A percentile compares a stretch with the other conserved stretches of the same genome.
Evolutionary conservation across 2,797 vertebrate genomes (phyloP).

Genomic region (Lutjanus argentimaculatus): DNA sequence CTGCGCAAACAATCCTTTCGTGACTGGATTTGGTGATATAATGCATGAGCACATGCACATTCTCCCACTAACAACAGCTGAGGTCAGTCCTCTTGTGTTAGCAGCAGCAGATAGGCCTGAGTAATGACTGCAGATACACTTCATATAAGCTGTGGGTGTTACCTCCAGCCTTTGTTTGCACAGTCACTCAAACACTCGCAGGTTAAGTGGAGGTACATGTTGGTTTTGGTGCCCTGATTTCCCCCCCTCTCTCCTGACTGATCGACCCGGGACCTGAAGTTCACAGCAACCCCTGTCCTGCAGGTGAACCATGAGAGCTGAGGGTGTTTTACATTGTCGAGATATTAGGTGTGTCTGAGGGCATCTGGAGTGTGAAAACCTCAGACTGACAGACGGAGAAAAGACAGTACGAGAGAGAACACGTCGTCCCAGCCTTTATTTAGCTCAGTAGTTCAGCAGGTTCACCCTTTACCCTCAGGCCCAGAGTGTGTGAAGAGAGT

Average conservation of each 20-base stretch:
- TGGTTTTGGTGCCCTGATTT: conserved; percentile 42
- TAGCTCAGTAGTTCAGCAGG: conserved; percentile 54
- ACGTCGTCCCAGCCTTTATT: conserved; percentile 46
- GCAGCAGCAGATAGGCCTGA: conserved; percentile 54
- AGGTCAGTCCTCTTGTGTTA: conserved; percentile 48
- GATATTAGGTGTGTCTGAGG: conserved; percentile 70
- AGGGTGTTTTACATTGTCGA: conserved; percentile 49
- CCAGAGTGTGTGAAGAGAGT: conserved; percentile 16
- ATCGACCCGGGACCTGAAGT: conserved; percentile 33
- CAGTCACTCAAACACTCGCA: conserved; percentile 56
- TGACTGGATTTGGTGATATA: conserved; percentile 40
- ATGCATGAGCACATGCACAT: conserved; percentile 29
- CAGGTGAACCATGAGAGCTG: conserved; percentile 66
- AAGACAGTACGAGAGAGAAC: conserved; percentile 55
- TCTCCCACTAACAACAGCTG: conserved; percentile 33
- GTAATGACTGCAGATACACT: conserved; percentile 68
- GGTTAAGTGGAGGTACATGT: conserved; percentile 57
- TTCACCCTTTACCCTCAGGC: conserved; percentile 62
- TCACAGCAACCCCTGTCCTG: conserved; percentile 59
- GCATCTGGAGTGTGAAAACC: conserved; percentile 65
- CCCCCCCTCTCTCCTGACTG: conserved; percentile 20
- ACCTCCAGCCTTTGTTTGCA: conserved; percentile 62
- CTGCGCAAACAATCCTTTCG: conserved; percentile 55
- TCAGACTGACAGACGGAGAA: conserved; percentile 62
- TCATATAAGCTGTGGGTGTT: conserved; percentile 60